These are phyloP conservation scores for Chionomys nivalis DNA, from an alignment of 2,113 vertebrate species.

Conservation along the genomic window DNA sequence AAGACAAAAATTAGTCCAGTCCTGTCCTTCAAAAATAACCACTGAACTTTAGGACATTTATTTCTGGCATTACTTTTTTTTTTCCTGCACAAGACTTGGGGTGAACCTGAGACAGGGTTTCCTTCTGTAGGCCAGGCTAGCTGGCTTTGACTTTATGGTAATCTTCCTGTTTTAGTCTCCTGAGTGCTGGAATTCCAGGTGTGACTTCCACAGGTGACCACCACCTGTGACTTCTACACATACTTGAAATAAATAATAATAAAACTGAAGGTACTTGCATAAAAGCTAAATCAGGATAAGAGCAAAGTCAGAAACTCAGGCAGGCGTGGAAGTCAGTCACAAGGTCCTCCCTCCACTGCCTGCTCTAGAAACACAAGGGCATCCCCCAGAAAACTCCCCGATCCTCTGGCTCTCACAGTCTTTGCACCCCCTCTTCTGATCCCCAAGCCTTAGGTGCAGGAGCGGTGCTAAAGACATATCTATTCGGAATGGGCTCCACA, in stretches of 20 bases:
- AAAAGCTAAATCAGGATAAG: not conserved
- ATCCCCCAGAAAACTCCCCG: not conserved
- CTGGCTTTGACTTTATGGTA: not conserved
- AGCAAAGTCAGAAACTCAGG: not conserved
- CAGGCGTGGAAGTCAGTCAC: not conserved
- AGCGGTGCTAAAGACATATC: rapidly evolving
- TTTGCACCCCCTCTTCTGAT: not conserved
- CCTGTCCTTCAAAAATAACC: not conserved
- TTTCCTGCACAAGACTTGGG: not conserved
- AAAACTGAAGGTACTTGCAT: not conserved
- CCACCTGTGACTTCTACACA: not conserved
- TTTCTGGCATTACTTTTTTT: constrained; percentile 12
- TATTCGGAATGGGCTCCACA: not conserved
- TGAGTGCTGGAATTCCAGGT: not conserved
- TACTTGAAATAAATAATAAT: constrained; percentile 27
- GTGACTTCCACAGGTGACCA: not conserved
- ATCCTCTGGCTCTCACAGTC: not conserved
- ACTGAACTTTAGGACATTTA: not conserved
- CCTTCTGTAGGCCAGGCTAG: not conserved
- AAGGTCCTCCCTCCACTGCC: not conserved
- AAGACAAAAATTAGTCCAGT: not conserved
- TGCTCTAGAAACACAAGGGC: not conserved
- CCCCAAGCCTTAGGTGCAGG: not conserved
- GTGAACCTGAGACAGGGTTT: not conserved
- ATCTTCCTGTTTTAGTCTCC: not conserved